Conservation (phyloP, 2,797 vertebrate genomes). For the Chaetophractus vellerosus region DNA sequence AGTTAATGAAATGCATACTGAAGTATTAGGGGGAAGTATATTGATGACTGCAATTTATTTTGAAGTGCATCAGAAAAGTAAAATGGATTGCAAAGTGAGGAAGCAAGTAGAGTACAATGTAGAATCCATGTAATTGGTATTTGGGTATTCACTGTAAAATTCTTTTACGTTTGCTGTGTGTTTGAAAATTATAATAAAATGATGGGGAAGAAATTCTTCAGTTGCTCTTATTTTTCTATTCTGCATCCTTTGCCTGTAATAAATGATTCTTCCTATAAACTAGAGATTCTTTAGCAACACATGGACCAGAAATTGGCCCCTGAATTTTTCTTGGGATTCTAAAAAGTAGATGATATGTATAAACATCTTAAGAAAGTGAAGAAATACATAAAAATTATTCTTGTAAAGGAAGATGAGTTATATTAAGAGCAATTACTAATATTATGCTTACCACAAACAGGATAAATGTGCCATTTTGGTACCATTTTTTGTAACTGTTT, state of each 20-base stretch:
- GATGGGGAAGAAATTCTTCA: not conserved
- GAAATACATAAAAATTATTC: conserved; percentile 27
- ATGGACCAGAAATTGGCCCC: not conserved
- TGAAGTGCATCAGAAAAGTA: conserved; percentile 51
- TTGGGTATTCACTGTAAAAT: conserved; percentile 54
- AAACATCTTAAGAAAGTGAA: conserved; percentile 44
- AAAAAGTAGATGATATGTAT: conserved; percentile 22
- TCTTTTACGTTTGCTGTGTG: conserved; percentile 9
- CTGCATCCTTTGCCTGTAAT: conserved; percentile 36
- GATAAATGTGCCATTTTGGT: not conserved
- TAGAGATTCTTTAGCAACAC: conserved; percentile 23
- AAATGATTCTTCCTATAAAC: conserved; percentile 51
- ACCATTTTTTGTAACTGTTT: not conserved
- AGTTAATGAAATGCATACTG: not conserved
- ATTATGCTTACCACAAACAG: conserved; percentile 10
- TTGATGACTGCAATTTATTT: conserved; percentile 16
- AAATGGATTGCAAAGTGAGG: not conserved
- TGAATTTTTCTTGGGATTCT: conserved; percentile 41
- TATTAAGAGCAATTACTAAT: conserved; percentile 23
- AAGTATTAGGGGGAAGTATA: not conserved
- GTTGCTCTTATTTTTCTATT: conserved; percentile 14
- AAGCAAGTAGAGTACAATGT: conserved; percentile 32
- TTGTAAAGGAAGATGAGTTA: conserved; percentile 45
- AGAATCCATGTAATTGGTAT: not conserved
- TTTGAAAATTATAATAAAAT: conserved; percentile 51